A percentile compares a stretch with the other conserved stretches of the same genome.
Conservation (phyloP, 2,113 vertebrate genomes). For the Labeo rohita region DNA sequence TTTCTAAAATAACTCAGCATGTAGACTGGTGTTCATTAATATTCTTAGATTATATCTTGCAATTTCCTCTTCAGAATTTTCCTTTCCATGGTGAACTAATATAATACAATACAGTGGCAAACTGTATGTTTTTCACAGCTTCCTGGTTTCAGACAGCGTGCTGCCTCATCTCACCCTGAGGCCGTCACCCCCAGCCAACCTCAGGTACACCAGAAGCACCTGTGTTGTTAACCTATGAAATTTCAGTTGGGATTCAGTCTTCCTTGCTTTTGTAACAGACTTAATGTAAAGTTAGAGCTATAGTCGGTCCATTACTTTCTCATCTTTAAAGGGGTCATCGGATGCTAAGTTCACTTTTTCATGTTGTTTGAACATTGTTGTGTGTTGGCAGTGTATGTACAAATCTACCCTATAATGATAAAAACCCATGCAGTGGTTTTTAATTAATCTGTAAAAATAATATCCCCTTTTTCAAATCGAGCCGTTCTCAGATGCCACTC, state of each 20-base stretch:
- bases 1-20: background rate
- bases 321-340: background rate
- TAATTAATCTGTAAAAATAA: too few species aligned
- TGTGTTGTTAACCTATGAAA: background rate
- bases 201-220: slow-evolving; percentile 63
- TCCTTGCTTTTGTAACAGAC: background rate
- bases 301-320: background rate
- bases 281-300: background rate
- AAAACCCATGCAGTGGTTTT: too few species aligned
- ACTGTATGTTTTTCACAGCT: slow-evolving; percentile 32
- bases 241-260: background rate
- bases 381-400: too few species aligned
- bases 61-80: background rate
- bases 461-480: too few species aligned
- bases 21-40: background rate
- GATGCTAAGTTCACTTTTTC: too few species aligned
- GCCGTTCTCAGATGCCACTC: too few species aligned
- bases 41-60: background rate
- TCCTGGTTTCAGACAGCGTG: slow-evolving; percentile 44
- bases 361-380: too few species aligned
- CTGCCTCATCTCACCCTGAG: slow-evolving; percentile 26
- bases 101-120: background rate
- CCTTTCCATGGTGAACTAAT: background rate
- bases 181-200: slow-evolving; percentile 20
- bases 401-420: too few species aligned